Percentiles rank a stretch among this genome's conserved stretches.
Evolutionary conservation across 2,797 vertebrate species (phyloP).

Genomic region (Synaphobranchus kaupii): DNA sequence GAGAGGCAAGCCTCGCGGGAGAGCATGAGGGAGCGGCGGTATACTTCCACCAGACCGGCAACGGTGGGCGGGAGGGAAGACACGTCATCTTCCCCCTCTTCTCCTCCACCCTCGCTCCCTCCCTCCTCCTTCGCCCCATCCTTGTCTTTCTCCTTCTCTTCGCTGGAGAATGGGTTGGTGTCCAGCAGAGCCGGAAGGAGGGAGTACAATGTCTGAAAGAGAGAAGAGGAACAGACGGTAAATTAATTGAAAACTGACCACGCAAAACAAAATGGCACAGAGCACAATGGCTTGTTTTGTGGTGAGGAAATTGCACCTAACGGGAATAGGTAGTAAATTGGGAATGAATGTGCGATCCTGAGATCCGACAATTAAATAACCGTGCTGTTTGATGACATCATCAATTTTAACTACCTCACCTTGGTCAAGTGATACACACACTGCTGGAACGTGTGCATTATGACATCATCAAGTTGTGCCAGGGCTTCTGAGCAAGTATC

Average conservation of each 20-base stretch:
- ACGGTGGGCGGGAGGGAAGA: constrained; percentile 80
- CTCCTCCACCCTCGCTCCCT: constrained; percentile 34
- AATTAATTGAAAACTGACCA: neutral
- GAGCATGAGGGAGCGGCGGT: constrained; percentile 83
- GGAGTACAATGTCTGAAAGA: constrained; percentile 83
- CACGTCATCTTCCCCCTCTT: constrained; percentile 77
- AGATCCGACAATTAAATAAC: neutral
- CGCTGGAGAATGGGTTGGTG: constrained; percentile 85
- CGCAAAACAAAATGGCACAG: neutral
- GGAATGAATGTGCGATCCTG: neutral
- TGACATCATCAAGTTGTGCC: constrained; percentile 90
- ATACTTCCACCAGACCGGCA: constrained; percentile 83
- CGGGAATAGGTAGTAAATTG: neutral
- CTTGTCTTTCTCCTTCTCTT: constrained; percentile 71
- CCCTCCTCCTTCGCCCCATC: constrained; percentile 51
- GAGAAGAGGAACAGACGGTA: neutral
- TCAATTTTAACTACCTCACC: constrained; percentile 60
- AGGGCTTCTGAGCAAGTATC: constrained; percentile 90
- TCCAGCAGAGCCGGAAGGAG: constrained; percentile 88
- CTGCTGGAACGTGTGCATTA: constrained; percentile 96
- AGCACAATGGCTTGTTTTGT: neutral
- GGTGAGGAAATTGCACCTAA: neutral
- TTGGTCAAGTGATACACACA: constrained; percentile 95
- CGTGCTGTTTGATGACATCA: neutral
- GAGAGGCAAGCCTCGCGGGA: constrained; percentile 85